phyloP scores from a whole-genome alignment of 2,888 invertebrate genomes.

The Chromoteleia sp. region DNA sequence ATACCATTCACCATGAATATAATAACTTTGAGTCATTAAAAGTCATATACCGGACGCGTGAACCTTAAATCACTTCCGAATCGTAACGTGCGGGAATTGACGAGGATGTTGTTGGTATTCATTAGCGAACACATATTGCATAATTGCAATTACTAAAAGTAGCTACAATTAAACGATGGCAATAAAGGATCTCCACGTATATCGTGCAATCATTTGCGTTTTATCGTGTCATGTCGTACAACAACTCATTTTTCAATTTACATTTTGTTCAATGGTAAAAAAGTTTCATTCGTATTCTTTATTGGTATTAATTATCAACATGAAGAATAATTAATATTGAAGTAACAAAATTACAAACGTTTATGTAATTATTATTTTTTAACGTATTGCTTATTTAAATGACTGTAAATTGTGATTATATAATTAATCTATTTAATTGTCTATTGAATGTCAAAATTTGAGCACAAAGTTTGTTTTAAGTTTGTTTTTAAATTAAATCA shows the following conservation, averaged over 20 bases:
- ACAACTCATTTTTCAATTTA: conserved; percentile 29
- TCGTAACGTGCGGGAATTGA: conserved; percentile 42
- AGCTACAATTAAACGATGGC: conserved; percentile 60
- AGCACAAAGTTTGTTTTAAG: too few relatives aligned
- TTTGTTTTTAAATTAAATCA: too few relatives aligned
- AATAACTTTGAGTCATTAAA: conserved; percentile 12
- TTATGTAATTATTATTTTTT: too few relatives aligned
- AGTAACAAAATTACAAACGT: not conserved
- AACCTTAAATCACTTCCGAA: conserved; percentile 60
- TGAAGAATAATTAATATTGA: not conserved
- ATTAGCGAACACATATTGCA: conserved; percentile 54
- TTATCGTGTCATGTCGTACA: conserved; percentile 33
- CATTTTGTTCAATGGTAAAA: not conserved
- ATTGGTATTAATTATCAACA: not conserved
- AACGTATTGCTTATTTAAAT: too few relatives aligned
- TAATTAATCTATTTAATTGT: too few relatives aligned
- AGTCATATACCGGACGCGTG: conserved; percentile 37
- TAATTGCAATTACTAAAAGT: conserved; percentile 60
- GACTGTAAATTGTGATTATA: too few relatives aligned
- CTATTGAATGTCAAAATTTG: too few relatives aligned
- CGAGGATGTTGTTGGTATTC: conserved; percentile 54
- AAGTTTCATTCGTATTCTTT: conserved; percentile 3
- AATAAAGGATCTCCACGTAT: conserved; percentile 30
- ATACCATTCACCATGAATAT: not conserved
- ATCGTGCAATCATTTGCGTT: conserved; percentile 32